These are phyloP conservation scores for Drosophila ananassae DNA, from an alignment of 1,140 invertebrate species.

Conservation along the genomic window DNA sequence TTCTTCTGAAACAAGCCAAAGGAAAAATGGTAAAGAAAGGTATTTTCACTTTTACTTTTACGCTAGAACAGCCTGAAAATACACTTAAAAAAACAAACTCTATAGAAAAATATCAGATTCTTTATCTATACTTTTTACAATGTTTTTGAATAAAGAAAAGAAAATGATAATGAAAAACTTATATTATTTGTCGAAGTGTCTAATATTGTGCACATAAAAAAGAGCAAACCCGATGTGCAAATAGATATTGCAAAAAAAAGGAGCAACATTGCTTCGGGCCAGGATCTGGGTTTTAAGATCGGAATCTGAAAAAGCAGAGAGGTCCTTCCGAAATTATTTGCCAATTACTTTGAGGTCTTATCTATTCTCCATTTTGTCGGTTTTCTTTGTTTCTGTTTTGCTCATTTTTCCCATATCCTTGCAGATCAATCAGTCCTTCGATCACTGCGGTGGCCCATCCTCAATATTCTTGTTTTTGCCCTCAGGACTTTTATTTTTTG, in stretches of 20 bases:
- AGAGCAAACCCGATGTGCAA: slow-evolving; percentile 52
- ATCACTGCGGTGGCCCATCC: slow-evolving; percentile 48
- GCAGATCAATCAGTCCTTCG: slow-evolving; percentile 41
- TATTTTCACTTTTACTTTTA: slow-evolving; percentile 77
- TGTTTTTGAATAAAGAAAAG: no score
- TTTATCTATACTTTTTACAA: no score
- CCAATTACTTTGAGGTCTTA: slow-evolving; percentile 58
- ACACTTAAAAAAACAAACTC: slow-evolving; percentile 7
- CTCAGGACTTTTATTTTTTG: slow-evolving; percentile 3
- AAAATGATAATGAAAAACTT: no score
- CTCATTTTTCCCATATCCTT: slow-evolving; percentile 22
- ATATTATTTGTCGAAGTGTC: not conserved
- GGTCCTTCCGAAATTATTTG: slow-evolving; percentile 61
- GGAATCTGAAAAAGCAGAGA: slow-evolving; percentile 9
- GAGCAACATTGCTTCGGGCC: slow-evolving; percentile 57
- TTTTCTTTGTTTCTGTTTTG: slow-evolving; percentile 10
- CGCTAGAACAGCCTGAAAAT: slow-evolving; percentile 49
- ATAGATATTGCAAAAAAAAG: slow-evolving; percentile 53
- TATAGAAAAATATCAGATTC: not conserved
- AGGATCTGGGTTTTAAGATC: slow-evolving; percentile 32
- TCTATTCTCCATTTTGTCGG: slow-evolving; percentile 11
- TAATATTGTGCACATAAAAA: not conserved
- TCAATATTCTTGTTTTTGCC: slow-evolving; percentile 6
- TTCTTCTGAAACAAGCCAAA: no score
- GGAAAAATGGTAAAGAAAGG: slow-evolving; percentile 5